Evolutionary conservation across 2,888 invertebrate genomes (phyloP), one percentile per base, ranked within the genome.

Genomic region (Eledone cirrhosa): DNA sequence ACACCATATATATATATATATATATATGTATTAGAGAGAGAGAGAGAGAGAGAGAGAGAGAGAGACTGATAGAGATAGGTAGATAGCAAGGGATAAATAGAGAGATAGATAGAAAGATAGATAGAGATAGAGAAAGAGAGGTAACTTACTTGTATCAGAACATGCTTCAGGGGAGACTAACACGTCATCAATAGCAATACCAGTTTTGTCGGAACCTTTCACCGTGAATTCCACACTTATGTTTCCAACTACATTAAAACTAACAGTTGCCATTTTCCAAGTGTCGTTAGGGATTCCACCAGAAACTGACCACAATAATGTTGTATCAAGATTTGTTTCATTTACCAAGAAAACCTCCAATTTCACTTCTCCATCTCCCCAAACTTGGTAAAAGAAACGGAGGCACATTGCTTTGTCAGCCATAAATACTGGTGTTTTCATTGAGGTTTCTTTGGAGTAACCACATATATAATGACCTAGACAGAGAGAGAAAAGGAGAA

Each of bases 101-200:
- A 41, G 69, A 48, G 8, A n/a, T 29, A 78, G 67, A 67, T n/a
- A n/a, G n/a, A n/a, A n/a, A n/a, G 31, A 41, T 8, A 8, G 8
- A 1, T 11, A 41, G 41, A 8, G 41, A 41, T 8, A 41, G 11
- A 1, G n/a, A n/a, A n/a, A n/a, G n/a, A n/a, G n/a, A n/a, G n/a
- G n/a, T n/a, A n/a, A 83, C 84, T 82, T 80, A 88, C 88, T 83
- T 63, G 82, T 81, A 11, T 82, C 76, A 5, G 53, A 77, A 78
- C 89, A 89, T 41, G 79, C 80, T 27, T 87, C 87, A 4, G 81
- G 78, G 27, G 84, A 75, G 2, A 87, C 75, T 22, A 78, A 41
- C 2, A 87, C 81, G 78, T 89, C 89, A 82, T 89, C 89, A 67
- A 89, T 48, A 4, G 86, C 86, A 22, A 84, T 82, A 47, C 83